A percentile compares a stretch with the other conserved stretches of the same genome.
Conservation (phyloP, 2,113 vertebrate genomes). For the Mus spicilegus region DNA sequence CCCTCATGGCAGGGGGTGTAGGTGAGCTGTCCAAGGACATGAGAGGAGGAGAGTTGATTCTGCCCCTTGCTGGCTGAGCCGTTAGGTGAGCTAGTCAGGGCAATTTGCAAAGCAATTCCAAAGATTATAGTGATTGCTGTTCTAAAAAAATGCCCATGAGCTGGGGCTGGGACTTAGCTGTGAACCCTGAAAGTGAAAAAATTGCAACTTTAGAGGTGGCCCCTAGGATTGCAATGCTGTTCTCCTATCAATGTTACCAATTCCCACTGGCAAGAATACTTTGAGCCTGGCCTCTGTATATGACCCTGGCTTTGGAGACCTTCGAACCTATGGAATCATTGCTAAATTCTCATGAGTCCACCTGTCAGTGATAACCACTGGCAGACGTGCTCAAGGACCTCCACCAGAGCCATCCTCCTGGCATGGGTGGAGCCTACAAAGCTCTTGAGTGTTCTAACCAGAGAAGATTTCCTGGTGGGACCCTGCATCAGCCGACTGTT, state of each 20-base stretch:
- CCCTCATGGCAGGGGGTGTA: no score
- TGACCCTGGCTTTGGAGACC: neutral
- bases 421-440: neutral
- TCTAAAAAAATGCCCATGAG: neutral
- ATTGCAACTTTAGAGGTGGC: neutral
- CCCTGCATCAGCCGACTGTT: neutral
- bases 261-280: neutral
- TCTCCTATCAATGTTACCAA: neutral
- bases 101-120: neutral
- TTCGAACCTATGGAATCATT: neutral
- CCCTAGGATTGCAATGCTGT: neutral
- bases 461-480: neutral
- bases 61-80: no score
- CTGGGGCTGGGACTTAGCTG: neutral
- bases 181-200: neutral
- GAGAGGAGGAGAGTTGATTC: no score
- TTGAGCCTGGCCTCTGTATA: neutral
- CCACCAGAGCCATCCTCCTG: neutral
- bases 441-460: neutral
- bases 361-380: neutral
- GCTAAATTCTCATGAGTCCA: neutral
- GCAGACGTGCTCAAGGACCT: neutral
- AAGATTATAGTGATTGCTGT: neutral
- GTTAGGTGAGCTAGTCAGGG: no score
- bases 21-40: no score